A percentile compares a stretch with the other conserved stretches of the same genome.
Evolutionary conservation across 1,140 invertebrate species (phyloP).

Genomic region (Eubasilissa regina): DNA sequence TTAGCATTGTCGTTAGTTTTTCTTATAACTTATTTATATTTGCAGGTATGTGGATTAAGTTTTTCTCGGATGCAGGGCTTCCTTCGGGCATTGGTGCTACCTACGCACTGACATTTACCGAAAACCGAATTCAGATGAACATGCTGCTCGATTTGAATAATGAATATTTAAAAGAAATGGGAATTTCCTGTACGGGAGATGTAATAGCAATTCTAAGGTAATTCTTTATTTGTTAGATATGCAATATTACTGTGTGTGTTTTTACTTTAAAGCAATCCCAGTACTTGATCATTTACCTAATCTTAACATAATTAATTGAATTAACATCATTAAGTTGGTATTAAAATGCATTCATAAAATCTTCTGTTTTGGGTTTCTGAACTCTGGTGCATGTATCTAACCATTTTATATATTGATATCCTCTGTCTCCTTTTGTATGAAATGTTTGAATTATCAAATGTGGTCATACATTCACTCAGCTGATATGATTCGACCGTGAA

Average conservation of each 20-base stretch:
- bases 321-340: too few relatives aligned
- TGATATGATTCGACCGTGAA: too few relatives aligned
- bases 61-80: conserved; percentile 86
- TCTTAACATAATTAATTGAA: too few relatives aligned
- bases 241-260: too few relatives aligned
- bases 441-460: too few relatives aligned
- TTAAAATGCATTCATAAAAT: too few relatives aligned
- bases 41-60: conserved; percentile 81
- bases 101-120: conserved; percentile 87
- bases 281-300: too few relatives aligned
- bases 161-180: conserved; percentile 88
- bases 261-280: too few relatives aligned
- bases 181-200: conserved; percentile 86
- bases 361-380: background rate
- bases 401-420: too few relatives aligned
- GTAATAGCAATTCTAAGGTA: conserved; percentile 84
- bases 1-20: conserved; percentile 10
- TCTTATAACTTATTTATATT: conserved; percentile 54
- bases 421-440: too few relatives aligned
- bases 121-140: conserved; percentile 85
- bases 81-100: conserved; percentile 81
- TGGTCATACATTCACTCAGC: too few relatives aligned
- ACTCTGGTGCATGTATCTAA: too few relatives aligned
- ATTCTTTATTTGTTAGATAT: background rate
- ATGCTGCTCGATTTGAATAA: conserved; percentile 88